phyloP scores from a whole-genome alignment of 2,797 vertebrate species.

The Alosa sapidissima region DNA sequence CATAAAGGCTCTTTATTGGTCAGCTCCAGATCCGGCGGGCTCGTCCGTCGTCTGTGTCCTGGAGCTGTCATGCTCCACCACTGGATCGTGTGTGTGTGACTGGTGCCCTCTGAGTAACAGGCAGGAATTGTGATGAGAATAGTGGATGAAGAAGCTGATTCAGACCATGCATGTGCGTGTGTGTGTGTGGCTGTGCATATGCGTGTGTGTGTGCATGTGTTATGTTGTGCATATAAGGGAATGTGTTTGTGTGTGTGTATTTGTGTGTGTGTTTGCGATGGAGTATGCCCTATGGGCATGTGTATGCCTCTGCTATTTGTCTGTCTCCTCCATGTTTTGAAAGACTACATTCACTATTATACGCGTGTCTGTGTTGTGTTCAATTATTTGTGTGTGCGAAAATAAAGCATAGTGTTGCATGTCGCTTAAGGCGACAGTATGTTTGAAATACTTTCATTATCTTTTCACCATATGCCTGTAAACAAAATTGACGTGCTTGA shows the following conservation, averaged over 20 bases:
- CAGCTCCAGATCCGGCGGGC: neutral
- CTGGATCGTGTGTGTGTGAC: neutral
- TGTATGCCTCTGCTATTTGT: too few species aligned
- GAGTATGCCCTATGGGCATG: neutral
- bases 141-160: constrained; percentile 21
- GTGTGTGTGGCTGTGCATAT: neutral
- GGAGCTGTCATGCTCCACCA: neutral
- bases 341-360: neutral
- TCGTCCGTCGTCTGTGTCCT: neutral
- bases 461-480: neutral
- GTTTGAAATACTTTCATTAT: neutral
- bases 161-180: neutral
- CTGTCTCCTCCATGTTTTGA: neutral
- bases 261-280: neutral
- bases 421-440: neutral
- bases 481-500: neutral
- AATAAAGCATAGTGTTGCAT: neutral
- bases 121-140: constrained; percentile 29
- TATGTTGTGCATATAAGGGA: neutral
- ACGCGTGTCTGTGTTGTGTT: neutral
- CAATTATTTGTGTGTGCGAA: neutral
- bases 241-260: neutral
- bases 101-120: neutral
- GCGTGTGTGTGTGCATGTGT: neutral
- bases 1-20: constrained; percentile 5